Conservation (phyloP, 1,140 invertebrate genomes). For the Listronotus oregonensis region DNA sequence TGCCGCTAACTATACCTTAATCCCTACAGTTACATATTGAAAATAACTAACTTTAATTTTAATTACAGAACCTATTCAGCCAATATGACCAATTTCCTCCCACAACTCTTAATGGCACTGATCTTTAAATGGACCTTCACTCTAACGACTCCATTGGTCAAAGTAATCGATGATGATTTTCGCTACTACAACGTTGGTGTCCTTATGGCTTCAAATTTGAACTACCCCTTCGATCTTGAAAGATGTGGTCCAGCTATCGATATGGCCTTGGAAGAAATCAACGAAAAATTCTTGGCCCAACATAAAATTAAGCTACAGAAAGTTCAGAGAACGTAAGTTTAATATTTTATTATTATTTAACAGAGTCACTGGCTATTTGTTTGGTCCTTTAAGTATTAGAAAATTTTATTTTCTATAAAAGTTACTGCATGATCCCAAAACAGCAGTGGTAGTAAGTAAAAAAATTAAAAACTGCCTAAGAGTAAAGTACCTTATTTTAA, state of each 20-base stretch:
- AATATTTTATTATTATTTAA: too few species aligned
- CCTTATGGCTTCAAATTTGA: slow-evolving; percentile 78
- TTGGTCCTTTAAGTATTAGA: too few species aligned
- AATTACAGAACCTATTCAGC: too few species aligned
- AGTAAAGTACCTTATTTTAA: too few species aligned
- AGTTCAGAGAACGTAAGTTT: slow-evolving; percentile 72
- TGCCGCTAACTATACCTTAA: too few species aligned
- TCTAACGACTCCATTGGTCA: neutral
- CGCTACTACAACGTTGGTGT: slow-evolving; percentile 76
- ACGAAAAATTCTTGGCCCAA: slow-evolving; percentile 71
- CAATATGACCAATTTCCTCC: neutral
- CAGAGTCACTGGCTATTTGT: too few species aligned
- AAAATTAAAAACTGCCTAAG: too few species aligned
- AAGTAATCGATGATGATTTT: slow-evolving; percentile 30
- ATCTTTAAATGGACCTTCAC: neutral
- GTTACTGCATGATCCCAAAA: too few species aligned
- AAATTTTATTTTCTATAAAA: too few species aligned
- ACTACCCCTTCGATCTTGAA: slow-evolving; percentile 84
- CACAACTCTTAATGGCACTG: neutral
- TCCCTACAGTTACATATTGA: too few species aligned
- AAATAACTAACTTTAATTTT: too few species aligned
- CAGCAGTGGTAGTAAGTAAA: too few species aligned
- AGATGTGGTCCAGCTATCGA: slow-evolving; percentile 85
- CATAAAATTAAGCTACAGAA: slow-evolving; percentile 76
- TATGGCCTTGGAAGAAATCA: slow-evolving; percentile 77